Evolutionary conservation across 1,140 invertebrate species (phyloP).

Genomic region (Diachasmimorpha longicaudata): DNA sequence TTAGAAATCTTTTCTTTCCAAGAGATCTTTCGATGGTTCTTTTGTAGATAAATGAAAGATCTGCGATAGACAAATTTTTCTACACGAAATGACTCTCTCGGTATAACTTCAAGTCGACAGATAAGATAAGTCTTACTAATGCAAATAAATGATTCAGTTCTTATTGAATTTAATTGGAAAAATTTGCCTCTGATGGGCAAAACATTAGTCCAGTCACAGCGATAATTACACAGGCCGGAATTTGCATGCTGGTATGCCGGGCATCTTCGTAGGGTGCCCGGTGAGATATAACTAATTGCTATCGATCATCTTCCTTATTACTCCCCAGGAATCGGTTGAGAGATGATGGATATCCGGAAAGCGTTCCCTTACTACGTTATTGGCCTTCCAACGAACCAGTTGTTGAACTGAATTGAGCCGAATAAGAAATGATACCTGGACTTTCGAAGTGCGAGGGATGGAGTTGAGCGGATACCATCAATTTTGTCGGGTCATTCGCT

Average conservation of each 20-base stretch:
- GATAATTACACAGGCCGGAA: neutral
- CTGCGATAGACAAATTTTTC: too few species aligned
- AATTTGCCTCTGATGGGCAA: neutral
- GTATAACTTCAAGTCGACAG: too few species aligned
- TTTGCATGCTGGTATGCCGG: neutral
- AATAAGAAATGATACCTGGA: neutral
- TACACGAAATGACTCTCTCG: too few species aligned
- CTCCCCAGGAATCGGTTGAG: neutral
- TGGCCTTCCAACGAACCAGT: constrained; percentile 8
- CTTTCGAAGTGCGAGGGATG: neutral
- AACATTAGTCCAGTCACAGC: neutral
- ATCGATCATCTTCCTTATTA: neutral
- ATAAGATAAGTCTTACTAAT: too few species aligned
- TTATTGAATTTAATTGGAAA: neutral
- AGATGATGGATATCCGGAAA: neutral
- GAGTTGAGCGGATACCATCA: neutral
- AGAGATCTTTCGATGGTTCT: too few species aligned
- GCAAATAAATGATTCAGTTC: too few species aligned
- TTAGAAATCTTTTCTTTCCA: too few species aligned
- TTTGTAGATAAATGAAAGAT: too few species aligned
- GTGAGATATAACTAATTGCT: neutral
- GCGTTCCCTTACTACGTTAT: constrained; percentile 2
- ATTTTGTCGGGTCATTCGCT: neutral
- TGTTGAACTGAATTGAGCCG: neutral
- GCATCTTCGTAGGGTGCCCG: neutral